Base-by-base conservation (phyloP, 1,140 invertebrate species). In the Ceratina japonica region DNA sequence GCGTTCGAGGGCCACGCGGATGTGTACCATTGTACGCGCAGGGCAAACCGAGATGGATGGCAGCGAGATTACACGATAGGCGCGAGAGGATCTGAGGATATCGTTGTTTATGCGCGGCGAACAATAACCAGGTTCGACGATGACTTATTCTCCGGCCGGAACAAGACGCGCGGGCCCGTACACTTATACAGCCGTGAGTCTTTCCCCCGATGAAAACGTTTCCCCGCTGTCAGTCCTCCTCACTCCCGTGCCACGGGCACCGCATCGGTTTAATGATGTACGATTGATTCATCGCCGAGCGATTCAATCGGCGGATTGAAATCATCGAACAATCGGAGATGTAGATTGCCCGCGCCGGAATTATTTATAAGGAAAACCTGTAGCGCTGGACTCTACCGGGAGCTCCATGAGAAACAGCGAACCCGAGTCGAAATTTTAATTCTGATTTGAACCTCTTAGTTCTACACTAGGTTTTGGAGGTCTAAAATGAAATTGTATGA, bases 21-120 rank as follows among this genome's bases (percentile, higher is more conserved):
- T 72, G 54, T 64, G 37, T 75, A 73, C 80, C 65, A 85, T 87
- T 87, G 82, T 87, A 52, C 74, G 3, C 63, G 68, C 27, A 52
- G 54, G 27, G 37, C 20, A n/a, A 63, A 79, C 51, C 56, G 52
- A 58, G 72, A 85, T 68, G 82, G 79, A 81, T 80, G 77, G 85
- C 61, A 65, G 51, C n/a, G 52, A 81, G 79, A 81, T 81, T 81
- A 78, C 68, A 72, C 66, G 75, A 81, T 71, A 77, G 66, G n/a
- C 15, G 44, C 52, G n/a, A 59, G 20, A 22, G 18, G 61, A 68
- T 64, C 61, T 18, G 61, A 52, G 44, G 27, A 77, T 77, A 70
- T 64, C 66, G 51, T 80, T 76, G 73, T 80, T 80, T 71, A 80
- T 52, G 58, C 24, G 52, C 51, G n/a, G n/a, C 1, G 52, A 58